Evolutionary conservation across 2,888 invertebrate species (phyloP).

Genomic region (Cryptus viduatorius): DNA sequence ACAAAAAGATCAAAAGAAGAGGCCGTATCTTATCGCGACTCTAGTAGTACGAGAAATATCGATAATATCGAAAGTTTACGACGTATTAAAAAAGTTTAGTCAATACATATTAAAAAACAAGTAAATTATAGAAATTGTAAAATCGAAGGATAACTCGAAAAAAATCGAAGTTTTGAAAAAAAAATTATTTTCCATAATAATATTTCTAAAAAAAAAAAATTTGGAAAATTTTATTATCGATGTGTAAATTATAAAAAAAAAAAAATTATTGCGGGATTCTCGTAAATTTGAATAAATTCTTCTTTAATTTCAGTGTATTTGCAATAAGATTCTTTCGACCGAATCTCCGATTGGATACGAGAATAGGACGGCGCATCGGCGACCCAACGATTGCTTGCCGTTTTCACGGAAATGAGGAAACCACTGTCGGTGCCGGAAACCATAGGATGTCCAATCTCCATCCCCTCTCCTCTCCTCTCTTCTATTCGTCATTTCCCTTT

Average conservation of each 20-base stretch:
- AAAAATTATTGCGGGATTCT: too few species aligned
- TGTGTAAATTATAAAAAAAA: too few species aligned
- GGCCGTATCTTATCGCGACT: neutral
- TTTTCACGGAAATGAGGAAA: slow-evolving; percentile 64
- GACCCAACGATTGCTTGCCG: neutral
- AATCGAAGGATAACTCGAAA: neutral
- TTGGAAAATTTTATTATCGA: too few species aligned
- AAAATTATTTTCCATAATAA: neutral
- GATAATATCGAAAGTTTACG: neutral
- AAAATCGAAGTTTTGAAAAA: neutral
- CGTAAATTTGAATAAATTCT: neutral
- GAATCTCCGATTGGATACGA: neutral
- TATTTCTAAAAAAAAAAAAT: too few species aligned
- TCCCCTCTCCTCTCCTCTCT: slow-evolving; percentile 25
- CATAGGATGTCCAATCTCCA: slow-evolving; percentile 30
- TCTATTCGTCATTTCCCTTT: slow-evolving; percentile 20
- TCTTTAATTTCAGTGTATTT: neutral
- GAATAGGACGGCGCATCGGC: neutral
- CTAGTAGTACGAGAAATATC: neutral
- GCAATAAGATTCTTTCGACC: slow-evolving; percentile 4
- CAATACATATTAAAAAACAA: neutral
- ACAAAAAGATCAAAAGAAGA: neutral
- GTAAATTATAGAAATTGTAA: neutral
- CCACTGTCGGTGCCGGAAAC: slow-evolving; percentile 53
- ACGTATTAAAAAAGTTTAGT: neutral